Percentiles rank a stretch among this genome's conserved stretches.
Evolutionary conservation across 2,888 invertebrate genomes (phyloP).

Genomic region (Hydrotaea diabolus): DNA sequence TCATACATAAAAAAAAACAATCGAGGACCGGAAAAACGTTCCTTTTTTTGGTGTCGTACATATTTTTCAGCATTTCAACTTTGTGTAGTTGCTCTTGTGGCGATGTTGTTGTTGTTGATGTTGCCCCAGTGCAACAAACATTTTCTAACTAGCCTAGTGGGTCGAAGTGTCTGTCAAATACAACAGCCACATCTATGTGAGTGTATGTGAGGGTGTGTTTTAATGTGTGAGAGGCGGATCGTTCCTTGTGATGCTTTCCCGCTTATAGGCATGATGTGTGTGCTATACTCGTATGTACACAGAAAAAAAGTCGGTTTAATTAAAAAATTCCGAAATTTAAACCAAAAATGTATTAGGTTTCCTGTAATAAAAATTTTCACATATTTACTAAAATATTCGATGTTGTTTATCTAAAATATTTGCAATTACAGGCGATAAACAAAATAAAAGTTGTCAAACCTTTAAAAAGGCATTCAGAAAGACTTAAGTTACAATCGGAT

Average conservation of each 20-base stretch:
- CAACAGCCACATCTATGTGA: constrained; percentile 35
- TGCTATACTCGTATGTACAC: no score
- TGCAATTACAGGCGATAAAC: no score
- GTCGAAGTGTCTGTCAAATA: constrained; percentile 43
- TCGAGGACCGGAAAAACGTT: neutral
- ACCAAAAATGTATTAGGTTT: no score
- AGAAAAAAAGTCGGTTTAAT: no score
- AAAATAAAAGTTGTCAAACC: no score
- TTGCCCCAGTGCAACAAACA: constrained; percentile 23
- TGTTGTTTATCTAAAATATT: no score
- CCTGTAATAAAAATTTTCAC: no score
- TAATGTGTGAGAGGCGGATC: neutral
- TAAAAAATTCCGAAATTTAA: no score
- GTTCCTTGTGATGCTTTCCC: constrained; percentile 27
- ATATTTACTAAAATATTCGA: no score
- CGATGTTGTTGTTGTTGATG: constrained; percentile 19
- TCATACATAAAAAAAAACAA: constrained; percentile 19
- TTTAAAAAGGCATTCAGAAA: no score
- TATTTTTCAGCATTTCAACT: neutral
- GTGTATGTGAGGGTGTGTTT: neutral
- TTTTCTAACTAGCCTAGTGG: constrained; percentile 43
- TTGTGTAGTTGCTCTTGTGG: constrained; percentile 3
- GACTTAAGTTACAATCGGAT: no score
- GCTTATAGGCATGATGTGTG: constrained; percentile 11
- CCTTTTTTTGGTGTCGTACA: no score